phyloP scores from a whole-genome alignment of 2,797 vertebrate genomes.

The Acanthurus lineatus region DNA sequence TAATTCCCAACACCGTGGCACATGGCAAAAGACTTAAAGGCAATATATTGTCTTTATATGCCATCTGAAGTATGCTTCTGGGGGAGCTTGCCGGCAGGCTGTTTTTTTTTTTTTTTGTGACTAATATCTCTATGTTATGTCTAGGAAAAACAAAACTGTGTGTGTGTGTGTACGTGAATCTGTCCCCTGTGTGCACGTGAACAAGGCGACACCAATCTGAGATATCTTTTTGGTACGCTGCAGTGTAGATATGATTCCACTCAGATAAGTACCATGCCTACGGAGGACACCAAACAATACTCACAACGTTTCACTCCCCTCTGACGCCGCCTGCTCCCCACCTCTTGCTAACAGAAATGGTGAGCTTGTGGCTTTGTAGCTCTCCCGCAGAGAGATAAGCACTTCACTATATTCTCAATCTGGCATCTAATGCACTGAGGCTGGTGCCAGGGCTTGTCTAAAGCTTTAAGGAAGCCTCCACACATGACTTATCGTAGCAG shows the following conservation, averaged over 20 bases:
- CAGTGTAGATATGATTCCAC: slow-evolving; percentile 76
- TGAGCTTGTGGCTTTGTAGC: slow-evolving; percentile 59
- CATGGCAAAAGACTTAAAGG: slow-evolving; percentile 74
- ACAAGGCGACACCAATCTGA: slow-evolving; percentile 59
- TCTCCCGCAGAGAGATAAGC: slow-evolving; percentile 75
- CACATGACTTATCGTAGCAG: slow-evolving; percentile 60
- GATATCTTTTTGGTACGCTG: slow-evolving; percentile 66
- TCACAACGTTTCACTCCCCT: slow-evolving; percentile 39
- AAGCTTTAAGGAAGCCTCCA: slow-evolving; percentile 68
- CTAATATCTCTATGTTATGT: slow-evolving; percentile 84
- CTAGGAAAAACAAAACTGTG: slow-evolving; percentile 73
- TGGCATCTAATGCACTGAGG: slow-evolving; percentile 64
- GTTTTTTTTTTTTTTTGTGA: slow-evolving; percentile 83
- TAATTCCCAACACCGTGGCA: slow-evolving; percentile 75
- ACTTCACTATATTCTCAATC: slow-evolving; percentile 70
- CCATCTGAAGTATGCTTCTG: slow-evolving; percentile 77
- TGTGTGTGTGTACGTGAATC: slow-evolving; percentile 29
- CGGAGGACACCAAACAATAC: slow-evolving; percentile 68
- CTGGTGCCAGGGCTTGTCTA: slow-evolving; percentile 62
- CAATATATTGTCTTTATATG: slow-evolving; percentile 83
- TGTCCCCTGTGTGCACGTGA: slow-evolving; percentile 57
- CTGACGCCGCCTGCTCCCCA: slow-evolving; percentile 16
- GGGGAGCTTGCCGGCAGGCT: slow-evolving; percentile 74
- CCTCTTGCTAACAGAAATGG: slow-evolving; percentile 57
- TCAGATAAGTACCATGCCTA: slow-evolving; percentile 74